phyloP scores from a whole-genome alignment of 1,140 invertebrate genomes.

The Nomia melanderi region DNA sequence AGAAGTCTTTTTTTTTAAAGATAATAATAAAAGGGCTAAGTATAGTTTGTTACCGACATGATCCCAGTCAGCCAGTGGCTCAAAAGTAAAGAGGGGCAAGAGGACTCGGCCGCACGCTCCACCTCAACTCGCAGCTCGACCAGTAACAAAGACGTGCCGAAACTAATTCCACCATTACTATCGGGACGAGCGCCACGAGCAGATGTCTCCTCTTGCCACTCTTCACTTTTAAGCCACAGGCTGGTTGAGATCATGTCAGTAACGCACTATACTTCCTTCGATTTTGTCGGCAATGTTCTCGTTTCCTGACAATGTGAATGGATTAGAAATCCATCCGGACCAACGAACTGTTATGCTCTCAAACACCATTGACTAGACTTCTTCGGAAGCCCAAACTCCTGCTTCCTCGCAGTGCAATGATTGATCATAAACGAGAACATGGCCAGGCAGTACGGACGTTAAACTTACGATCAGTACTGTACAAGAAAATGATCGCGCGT shows the following conservation, averaged over 20 bases:
- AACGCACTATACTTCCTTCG: constrained; percentile 26
- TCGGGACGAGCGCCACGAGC: too few relatives aligned
- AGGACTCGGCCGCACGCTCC: too few relatives aligned
- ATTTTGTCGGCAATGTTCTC: constrained; percentile 38
- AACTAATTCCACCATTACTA: too few relatives aligned
- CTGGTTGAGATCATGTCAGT: too few relatives aligned
- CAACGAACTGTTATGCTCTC: constrained; percentile 13
- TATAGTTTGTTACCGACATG: too few relatives aligned
- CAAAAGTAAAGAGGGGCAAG: too few relatives aligned
- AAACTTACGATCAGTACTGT: background rate
- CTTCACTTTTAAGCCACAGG: too few relatives aligned
- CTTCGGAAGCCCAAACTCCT: constrained; percentile 25
- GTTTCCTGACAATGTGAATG: constrained; percentile 26
- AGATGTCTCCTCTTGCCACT: too few relatives aligned
- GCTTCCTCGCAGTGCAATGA: constrained; percentile 41
- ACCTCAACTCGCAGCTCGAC: too few relatives aligned
- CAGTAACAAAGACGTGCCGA: too few relatives aligned
- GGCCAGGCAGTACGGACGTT: constrained; percentile 18
- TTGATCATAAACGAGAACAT: constrained; percentile 42
- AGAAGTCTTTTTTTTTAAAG: constrained; percentile 14
- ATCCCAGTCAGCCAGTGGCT: too few relatives aligned
- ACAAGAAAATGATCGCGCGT: background rate
- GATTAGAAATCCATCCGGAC: constrained; percentile 4
- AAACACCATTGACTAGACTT: constrained; percentile 41
- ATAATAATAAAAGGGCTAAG: constrained; percentile 9